Evolutionary conservation across 2,113 vertebrate genomes (phyloP).

Genomic region (Pyrgilauda ruficollis): DNA sequence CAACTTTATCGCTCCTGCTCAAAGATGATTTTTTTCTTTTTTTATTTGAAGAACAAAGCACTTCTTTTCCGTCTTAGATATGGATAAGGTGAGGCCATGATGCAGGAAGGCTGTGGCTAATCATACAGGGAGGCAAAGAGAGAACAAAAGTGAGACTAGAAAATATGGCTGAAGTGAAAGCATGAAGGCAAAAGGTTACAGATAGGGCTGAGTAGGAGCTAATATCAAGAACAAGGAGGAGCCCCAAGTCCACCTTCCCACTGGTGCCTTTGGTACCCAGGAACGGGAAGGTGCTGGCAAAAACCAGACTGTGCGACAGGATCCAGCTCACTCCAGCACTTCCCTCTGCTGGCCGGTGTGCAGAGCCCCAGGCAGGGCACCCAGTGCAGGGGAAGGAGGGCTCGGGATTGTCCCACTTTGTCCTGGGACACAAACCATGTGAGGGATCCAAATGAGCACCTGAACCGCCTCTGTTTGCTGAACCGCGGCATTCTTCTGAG

Average conservation of each 20-base stretch:
- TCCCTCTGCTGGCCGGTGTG: neutral
- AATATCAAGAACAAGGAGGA: neutral
- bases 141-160: neutral
- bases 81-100: neutral
- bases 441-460: accelerated
- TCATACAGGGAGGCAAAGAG: neutral
- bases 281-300: neutral
- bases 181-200: conserved; percentile 20
- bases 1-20: neutral
- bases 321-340: neutral
- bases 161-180: neutral
- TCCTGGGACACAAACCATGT: neutral
- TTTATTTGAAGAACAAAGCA: neutral
- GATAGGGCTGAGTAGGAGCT: neutral
- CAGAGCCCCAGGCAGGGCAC: neutral
- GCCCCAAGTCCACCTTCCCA: neutral
- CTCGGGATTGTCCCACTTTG: neutral
- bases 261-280: neutral
- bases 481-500: accelerated
- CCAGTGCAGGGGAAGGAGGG: neutral
- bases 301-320: accelerated
- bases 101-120: neutral
- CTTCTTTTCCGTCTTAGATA: neutral
- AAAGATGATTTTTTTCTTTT: neutral
- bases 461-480: accelerated